These are phyloP conservation scores for Phoenicopterus ruber DNA, from an alignment of 2,113 vertebrate species.

Conservation along the genomic window DNA sequence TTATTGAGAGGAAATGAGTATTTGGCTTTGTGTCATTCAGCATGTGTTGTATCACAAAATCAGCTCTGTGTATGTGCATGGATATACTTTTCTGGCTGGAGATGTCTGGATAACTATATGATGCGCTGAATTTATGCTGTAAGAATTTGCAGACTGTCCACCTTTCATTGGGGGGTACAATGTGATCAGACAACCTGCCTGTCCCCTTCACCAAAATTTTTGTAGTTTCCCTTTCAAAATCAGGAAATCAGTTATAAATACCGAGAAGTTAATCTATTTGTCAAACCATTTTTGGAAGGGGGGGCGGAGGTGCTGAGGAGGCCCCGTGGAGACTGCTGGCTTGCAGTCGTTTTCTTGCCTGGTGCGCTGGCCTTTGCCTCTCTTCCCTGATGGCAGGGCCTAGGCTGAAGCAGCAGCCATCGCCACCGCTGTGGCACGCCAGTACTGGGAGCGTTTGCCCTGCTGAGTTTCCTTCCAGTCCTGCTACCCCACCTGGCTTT, in stretches of 20 bases:
- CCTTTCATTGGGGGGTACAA: background rate
- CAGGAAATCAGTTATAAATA: background rate
- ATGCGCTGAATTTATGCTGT: background rate
- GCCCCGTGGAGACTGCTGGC: background rate
- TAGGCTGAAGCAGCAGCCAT: background rate
- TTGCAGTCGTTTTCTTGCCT: background rate
- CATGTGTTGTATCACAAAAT: background rate
- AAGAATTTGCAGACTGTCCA: background rate
- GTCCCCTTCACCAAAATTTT: background rate
- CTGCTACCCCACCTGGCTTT: background rate
- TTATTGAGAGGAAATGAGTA: background rate
- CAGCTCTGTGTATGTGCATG: background rate
- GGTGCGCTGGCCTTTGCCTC: background rate
- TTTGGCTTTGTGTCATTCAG: background rate
- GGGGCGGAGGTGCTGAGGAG: background rate
- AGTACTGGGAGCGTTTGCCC: accelerated
- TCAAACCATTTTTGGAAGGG: background rate
- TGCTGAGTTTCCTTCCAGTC: background rate
- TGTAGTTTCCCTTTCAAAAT: background rate
- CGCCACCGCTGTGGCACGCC: background rate
- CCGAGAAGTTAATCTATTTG: background rate
- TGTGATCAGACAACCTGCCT: background rate
- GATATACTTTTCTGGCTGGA: background rate
- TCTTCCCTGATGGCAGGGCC: background rate
- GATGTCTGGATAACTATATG: too few species aligned